Base-by-base conservation (phyloP, 2,113 vertebrate species). In the Oenanthe melanoleuca region DNA sequence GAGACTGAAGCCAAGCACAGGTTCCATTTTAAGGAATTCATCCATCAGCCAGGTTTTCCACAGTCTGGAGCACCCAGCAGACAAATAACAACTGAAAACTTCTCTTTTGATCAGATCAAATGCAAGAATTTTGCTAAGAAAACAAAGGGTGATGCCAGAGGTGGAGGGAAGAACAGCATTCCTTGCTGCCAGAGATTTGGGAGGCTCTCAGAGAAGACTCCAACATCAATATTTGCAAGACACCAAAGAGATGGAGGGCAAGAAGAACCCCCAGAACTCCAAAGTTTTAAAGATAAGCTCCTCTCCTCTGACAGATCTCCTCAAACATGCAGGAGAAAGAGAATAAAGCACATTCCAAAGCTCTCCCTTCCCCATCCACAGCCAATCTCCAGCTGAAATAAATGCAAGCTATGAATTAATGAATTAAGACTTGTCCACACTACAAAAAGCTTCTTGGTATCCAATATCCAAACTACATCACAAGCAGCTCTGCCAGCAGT, bases 381-480 rank as follows among this genome's bases (percentile, higher is more conserved):
- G 47, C 34, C 59, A 45, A 25, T 1, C 38, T 63, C 29, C 11
- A 61, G 28, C 40, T 66, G 69, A 57, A 89, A 78, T 26, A 37
- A 69, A 45, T 2, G 21, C 25, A 63, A 66, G 21, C 7, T 24
- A 18, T 1, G 6, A 73, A 74, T 28, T 8, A 83, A 64, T 0
- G 44, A 60, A n/a, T 2, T 1, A 1, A 83, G 11, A 37, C 2
- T 29, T 20, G 14, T 17, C 34, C 50, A 61, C 5, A 6, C 9
- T 18, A 12, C 33, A 74, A 59, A 77, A 12, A 57, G 9, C 16
- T 37, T n/a, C 25, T 55, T 50, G 33, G 45, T 34, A 61, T 37
- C 20, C 56, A 80, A 23, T 1, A 70, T 3, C 26, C 22, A 70
- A 72, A 64, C 7, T 21, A 16, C 34, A 66, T 1, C 61, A 34